Base-by-base conservation (phyloP, 2,888 invertebrate genomes). In the Antheraea assamensis region DNA sequence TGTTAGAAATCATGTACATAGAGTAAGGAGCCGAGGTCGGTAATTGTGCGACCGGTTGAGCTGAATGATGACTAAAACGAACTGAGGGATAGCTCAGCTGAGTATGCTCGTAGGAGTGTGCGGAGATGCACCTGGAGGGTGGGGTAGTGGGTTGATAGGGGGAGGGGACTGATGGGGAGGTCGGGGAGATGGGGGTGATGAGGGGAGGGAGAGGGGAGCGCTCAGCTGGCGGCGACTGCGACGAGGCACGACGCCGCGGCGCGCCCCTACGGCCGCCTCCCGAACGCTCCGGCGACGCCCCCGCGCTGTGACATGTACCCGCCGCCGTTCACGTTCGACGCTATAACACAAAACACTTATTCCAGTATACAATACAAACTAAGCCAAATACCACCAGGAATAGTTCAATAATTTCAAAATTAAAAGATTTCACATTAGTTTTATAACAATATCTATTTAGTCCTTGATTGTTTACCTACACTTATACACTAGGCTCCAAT, bases 241-340 rank as follows among this genome's bases (percentile, higher is more conserved):
- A 73, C 74, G 76, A 70, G 72, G 73, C 71, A 66, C 73, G 71
- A 49, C 64, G 88, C 89, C 92, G 91, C 89, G 85, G 86, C 85
- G 85, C 82, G 76, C 71, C 88, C 82, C 92, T 92, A 92, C 82
- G 90, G 85, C 72, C 92, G 90, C 78, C 92, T 91, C 76, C 86
- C 85, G 80, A 83, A 82, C 78, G 81, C 81, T 78, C 85, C 82
- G 75, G 75, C 80, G 58, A 79, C 80, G 75, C 83, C 72, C 80
- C 80, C 78, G 74, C 79, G 83, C 80, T 79, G 72, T 80, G 81
- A 75, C 80, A 84, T 74, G 83, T 84, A 87, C 70, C 80, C 81
- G 75, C 80, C 78, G 74, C 79, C 82, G 68, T 82, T 81, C 72
- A 79, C 82, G 64, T 82, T 80, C 73, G 78, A 76, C 77, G 80